These are phyloP conservation scores for Gymnoscopelus microlampas DNA, from an alignment of 2,797 vertebrate species.

Conservation along the genomic window DNA sequence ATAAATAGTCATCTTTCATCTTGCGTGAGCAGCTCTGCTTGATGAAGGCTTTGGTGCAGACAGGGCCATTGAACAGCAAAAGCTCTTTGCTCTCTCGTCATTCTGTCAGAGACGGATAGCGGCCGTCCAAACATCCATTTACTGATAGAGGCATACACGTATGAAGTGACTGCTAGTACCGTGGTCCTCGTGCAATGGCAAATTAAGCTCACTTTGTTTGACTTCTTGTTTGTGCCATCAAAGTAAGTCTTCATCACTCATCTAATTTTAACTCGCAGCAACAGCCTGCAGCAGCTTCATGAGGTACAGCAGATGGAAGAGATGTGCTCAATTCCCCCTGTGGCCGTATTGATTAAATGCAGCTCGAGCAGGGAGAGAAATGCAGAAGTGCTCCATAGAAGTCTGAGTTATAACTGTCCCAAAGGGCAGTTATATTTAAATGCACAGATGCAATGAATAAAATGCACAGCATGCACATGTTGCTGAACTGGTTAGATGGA, in stretches of 20 bases:
- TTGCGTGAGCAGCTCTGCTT: neutral
- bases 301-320: slow-evolving; percentile 69
- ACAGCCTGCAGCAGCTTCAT: slow-evolving; percentile 61
- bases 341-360: slow-evolving; percentile 67
- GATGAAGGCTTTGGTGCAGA: slow-evolving; percentile 31
- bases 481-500: slow-evolving; percentile 28
- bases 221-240: slow-evolving; percentile 21
- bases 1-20: slow-evolving; percentile 59
- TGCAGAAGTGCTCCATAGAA: slow-evolving; percentile 22
- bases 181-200: slow-evolving; percentile 15
- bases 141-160: slow-evolving; percentile 16
- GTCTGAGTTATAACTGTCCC: neutral
- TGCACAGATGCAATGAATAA: slow-evolving; percentile 21
- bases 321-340: slow-evolving; percentile 57
- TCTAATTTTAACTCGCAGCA: slow-evolving; percentile 68
- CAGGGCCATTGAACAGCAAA: neutral
- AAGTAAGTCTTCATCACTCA: slow-evolving; percentile 42
- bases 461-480: slow-evolving; percentile 14
- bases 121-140: slow-evolving; percentile 20
- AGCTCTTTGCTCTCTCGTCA: slow-evolving; percentile 28
- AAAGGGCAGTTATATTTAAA: slow-evolving; percentile 21
- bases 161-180: slow-evolving; percentile 23
- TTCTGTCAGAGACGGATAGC: slow-evolving; percentile 32
- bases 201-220: slow-evolving; percentile 31
- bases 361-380: slow-evolving; percentile 39